Base-by-base conservation (phyloP, 1,140 invertebrate genomes). In the Drosophila trapezifrons region DNA sequence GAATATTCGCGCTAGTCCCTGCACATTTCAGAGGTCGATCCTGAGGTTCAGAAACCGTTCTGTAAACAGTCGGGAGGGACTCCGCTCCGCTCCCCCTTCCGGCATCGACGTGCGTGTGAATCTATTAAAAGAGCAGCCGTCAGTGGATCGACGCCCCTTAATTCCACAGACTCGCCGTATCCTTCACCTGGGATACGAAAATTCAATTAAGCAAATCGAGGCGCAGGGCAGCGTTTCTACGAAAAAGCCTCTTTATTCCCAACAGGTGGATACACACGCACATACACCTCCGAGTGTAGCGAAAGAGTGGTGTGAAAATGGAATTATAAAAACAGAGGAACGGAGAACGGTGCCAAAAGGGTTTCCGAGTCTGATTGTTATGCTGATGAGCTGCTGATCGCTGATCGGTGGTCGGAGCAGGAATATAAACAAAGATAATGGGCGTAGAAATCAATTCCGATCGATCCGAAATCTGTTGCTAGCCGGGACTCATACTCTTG, bases 171-270 rank as follows among this genome's bases (percentile, higher is more conserved):
- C 35, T 17, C 64, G 49, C 9, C 8, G 20, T 43, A 45, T 47
- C 64, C 73, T 46, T 37, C 67, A 77, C 62, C 45, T 73, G 62
- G 54, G 38, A 51, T 45, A 55, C 76, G 52, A 52, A 83, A 82
- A 83, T 85, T 85, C 78, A 86, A 85, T 85, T 85, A 85, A 86
- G 82, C 60, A 85, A 85, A 85, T 78, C 81, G 81, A 84, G 72
- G 51, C 76, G 56, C 64, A 83, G 65, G 38, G 81, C 47, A 65
- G 46, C 72, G 64, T 80, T 85, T 85, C 82, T 66, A 81, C 74
- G 81, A 85, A 85, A 80, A 70, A 58, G 46, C 63, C 42, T 58
- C 37, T 52, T 25, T 9, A 7, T 20, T 60, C 17, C 32, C 12
- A 63, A 66, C 65, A 69, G 65, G 65, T 66, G 65, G 55, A 64